A percentile compares a stretch with the other conserved stretches of the same genome.
These are phyloP conservation scores for Drosophila elegans DNA, from an alignment of 1,140 invertebrate species.

Conservation along the genomic window DNA sequence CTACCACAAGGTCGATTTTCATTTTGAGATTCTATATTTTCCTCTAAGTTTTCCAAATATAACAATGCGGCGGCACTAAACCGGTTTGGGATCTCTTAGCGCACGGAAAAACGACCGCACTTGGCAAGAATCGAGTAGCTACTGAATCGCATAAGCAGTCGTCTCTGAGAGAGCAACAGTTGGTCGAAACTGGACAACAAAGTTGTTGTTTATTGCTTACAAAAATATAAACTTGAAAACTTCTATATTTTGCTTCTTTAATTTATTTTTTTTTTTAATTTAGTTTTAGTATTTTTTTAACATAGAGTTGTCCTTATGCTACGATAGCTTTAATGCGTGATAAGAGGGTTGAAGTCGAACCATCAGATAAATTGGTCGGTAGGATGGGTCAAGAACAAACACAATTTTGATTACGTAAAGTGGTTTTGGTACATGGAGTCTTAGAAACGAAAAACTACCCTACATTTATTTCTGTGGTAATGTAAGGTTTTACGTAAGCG, in stretches of 20 bases:
- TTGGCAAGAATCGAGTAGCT: constrained; percentile 13
- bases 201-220: not conserved
- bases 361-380: not conserved
- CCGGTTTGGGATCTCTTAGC: constrained; percentile 13
- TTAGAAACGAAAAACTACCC: too few species aligned
- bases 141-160: constrained; percentile 29
- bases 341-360: not conserved
- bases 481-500: too few species aligned
- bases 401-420: not conserved
- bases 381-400: not conserved
- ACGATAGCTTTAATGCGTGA: not conserved
- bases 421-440: not conserved
- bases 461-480: too few species aligned
- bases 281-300: too few species aligned
- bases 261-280: not conserved
- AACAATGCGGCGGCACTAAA: constrained; percentile 15
- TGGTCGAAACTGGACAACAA: constrained; percentile 3
- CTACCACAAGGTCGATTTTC: constrained; percentile 62
- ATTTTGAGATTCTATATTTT: constrained; percentile 29
- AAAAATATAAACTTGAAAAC: not conserved
- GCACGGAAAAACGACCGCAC: constrained; percentile 14
- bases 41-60: not conserved
- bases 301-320: not conserved
- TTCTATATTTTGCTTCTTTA: too few species aligned
- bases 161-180: constrained; percentile 9